phyloP scores from a whole-genome alignment of 2,888 invertebrate genomes.

The Pasiphila rectangulata region DNA sequence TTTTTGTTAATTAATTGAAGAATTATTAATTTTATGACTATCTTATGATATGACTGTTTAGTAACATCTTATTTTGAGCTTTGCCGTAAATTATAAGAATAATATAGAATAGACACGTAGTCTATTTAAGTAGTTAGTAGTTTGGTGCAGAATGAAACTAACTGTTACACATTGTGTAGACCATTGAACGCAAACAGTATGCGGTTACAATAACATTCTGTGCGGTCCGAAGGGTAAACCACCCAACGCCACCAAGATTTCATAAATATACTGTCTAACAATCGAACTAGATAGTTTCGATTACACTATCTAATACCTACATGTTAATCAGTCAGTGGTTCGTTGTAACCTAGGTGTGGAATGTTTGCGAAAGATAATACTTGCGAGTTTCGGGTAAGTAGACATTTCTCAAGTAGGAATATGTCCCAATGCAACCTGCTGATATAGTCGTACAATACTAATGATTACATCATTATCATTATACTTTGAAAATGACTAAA shows the following conservation, averaged over 20 bases:
- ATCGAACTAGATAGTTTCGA: constrained; percentile 12
- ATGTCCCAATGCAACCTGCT: too few relatives aligned
- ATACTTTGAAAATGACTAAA: neutral
- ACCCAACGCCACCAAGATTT: constrained; percentile 9
- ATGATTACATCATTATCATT: too few relatives aligned
- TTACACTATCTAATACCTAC: constrained; percentile 3
- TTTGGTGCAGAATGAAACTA: constrained; percentile 12
- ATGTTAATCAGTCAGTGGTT: neutral
- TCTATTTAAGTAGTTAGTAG: too few relatives aligned
- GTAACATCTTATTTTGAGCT: too few relatives aligned
- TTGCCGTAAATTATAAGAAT: too few relatives aligned
- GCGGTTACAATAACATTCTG: constrained; percentile 51
- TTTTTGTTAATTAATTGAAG: too few relatives aligned
- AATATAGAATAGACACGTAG: too few relatives aligned
- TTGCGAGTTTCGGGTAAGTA: neutral
- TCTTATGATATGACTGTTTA: too few relatives aligned
- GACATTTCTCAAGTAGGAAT: too few relatives aligned
- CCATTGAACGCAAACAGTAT: constrained; percentile 53
- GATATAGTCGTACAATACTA: too few relatives aligned
- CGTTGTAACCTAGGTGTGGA: neutral
- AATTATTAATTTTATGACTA: too few relatives aligned
- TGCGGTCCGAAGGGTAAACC: constrained; percentile 28
- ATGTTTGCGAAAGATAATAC: constrained; percentile 9
- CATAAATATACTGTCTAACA: constrained; percentile 15
- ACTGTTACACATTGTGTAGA: constrained; percentile 36